phyloP scores from a whole-genome alignment of 1,140 invertebrate genomes.

The Bursaphelenchus mucronatus region DNA sequence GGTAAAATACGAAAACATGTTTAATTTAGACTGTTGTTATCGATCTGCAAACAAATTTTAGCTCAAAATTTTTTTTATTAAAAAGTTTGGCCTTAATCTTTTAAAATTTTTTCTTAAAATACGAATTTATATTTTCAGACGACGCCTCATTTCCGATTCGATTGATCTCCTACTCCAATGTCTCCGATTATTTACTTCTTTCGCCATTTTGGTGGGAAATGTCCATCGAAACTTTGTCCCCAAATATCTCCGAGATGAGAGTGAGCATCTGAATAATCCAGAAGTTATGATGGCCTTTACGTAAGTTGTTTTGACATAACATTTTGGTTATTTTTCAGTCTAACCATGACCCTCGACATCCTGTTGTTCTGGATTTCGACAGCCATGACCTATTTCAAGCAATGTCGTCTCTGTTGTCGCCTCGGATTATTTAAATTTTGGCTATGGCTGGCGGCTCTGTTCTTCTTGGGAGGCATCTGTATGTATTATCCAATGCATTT shows the following conservation, averaged over 20 bases:
- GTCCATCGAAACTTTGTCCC: conserved; percentile 50
- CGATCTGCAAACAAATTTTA: not conserved
- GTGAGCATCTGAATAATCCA: conserved; percentile 41
- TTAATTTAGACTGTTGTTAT: conserved; percentile 18
- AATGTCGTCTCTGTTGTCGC: conserved; percentile 43
- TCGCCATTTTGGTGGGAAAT: conserved; percentile 49
- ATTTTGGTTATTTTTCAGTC: conserved; percentile 24
- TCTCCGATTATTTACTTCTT: conserved; percentile 34
- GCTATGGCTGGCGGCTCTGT: conserved; percentile 31
- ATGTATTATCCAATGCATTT: conserved; percentile 47
- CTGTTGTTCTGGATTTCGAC: conserved; percentile 41
- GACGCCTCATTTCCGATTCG: conserved; percentile 21
- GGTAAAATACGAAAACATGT: conserved; percentile 1
- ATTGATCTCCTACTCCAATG: conserved; percentile 32
- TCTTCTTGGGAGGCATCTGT: conserved; percentile 37
- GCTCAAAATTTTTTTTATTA: no score
- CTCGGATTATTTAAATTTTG: conserved; percentile 38
- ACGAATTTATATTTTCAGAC: conserved; percentile 8
- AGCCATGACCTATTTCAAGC: conserved; percentile 32
- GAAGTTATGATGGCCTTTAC: conserved; percentile 49
- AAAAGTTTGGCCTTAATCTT: no score
- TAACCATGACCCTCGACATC: conserved; percentile 36
- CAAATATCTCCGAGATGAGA: conserved; percentile 26
- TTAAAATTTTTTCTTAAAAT: no score
- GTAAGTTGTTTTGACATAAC: conserved; percentile 16